phyloP scores from a whole-genome alignment of 2,113 vertebrate genomes.

The Gopherus evgoodei region DNA sequence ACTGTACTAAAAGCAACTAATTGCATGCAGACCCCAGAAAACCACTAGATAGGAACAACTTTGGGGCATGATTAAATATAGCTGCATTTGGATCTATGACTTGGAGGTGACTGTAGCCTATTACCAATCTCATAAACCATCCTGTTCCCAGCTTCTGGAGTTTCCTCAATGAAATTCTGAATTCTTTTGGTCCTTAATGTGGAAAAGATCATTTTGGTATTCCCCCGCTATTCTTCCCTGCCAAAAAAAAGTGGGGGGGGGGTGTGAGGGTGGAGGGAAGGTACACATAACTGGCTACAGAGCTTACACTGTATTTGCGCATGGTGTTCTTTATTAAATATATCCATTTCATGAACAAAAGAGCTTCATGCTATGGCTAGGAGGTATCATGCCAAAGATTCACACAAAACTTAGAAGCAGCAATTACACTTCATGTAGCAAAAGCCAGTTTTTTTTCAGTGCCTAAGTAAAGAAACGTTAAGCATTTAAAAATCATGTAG shows the following conservation, averaged over 20 bases:
- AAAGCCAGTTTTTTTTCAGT: neutral
- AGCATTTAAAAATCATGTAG: neutral
- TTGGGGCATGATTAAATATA: neutral
- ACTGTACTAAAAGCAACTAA: neutral
- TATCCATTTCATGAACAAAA: neutral
- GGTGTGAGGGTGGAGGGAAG: rapidly evolving
- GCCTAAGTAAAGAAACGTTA: neutral
- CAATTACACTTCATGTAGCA: neutral
- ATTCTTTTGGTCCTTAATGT: constrained; percentile 6
- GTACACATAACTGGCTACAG: neutral
- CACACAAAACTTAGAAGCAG: neutral
- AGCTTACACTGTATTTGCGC: neutral
- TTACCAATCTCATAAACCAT: constrained; percentile 32
- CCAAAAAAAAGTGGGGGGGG: neutral
- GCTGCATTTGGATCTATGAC: neutral
- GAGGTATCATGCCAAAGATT: neutral
- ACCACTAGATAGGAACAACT: neutral
- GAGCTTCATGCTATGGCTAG: neutral
- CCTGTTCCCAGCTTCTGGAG: neutral
- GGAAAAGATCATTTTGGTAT: neutral
- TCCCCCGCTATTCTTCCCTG: neutral
- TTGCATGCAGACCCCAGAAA: constrained; percentile 12
- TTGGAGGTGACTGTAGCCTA: neutral
- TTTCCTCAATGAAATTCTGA: constrained; percentile 30
- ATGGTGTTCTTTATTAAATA: neutral